Conservation (phyloP, 92 coral and sea anemone genomes). For the Epizoanthus illoricatus region DNA sequence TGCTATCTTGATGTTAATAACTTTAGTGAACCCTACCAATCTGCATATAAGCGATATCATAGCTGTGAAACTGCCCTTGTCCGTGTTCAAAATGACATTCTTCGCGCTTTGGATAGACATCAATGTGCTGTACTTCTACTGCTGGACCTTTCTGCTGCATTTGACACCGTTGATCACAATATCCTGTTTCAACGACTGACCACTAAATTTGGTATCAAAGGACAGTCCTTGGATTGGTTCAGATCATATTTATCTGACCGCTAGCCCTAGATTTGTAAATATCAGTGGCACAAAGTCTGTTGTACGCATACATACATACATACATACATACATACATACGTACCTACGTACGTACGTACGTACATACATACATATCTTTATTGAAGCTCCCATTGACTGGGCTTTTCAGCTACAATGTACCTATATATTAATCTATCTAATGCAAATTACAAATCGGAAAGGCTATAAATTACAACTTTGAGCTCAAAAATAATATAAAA, state of each 20-base stretch:
- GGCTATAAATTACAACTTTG: too few relatives aligned
- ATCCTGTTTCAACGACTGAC: not conserved
- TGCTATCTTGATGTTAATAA: not conserved
- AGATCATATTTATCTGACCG: not conserved
- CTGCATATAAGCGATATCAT: not conserved
- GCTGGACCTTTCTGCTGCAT: not conserved
- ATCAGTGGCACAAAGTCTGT: not conserved
- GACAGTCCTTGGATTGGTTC: too few relatives aligned
- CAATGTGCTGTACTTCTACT: not conserved
- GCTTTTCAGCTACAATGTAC: too few relatives aligned
- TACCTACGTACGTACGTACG: too few relatives aligned
- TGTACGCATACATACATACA: too few relatives aligned
- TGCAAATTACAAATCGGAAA: too few relatives aligned
- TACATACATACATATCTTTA: too few relatives aligned
- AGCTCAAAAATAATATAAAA: too few relatives aligned
- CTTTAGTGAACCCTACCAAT: not conserved
- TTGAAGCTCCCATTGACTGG: too few relatives aligned
- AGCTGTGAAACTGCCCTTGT: not conserved
- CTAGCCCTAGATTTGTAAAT: not conserved
- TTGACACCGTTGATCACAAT: not conserved
- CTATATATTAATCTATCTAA: too few relatives aligned
- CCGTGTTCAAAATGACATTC: not conserved
- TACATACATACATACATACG: too few relatives aligned
- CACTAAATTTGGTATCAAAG: not conserved
- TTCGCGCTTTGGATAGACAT: not conserved